A percentile compares a stretch with the other conserved stretches of the same genome.
phyloP scores from a whole-genome alignment of 2,113 vertebrate genomes.

The Panthera leo region DNA sequence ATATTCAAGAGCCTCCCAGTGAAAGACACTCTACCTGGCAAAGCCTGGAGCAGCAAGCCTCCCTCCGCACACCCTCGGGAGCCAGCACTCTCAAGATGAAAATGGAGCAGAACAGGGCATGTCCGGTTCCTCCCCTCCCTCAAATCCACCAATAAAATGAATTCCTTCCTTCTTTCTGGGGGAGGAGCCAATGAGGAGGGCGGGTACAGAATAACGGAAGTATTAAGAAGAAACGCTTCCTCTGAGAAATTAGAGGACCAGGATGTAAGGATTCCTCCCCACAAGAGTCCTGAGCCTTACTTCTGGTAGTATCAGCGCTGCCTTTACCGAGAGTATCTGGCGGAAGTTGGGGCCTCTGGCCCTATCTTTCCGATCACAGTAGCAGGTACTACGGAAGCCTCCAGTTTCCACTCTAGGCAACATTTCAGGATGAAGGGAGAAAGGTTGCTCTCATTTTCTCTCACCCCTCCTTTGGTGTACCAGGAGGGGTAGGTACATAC shows the following conservation, averaged over 20 bases:
- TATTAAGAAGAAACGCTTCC: not conserved
- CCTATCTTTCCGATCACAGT: not conserved
- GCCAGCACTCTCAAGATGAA: accelerated
- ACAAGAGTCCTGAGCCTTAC: not conserved
- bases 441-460: not conserved
- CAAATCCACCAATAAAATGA: not conserved
- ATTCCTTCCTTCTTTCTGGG: not conserved
- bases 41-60: accelerated
- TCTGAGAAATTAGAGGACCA: not conserved
- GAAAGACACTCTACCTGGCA: not conserved
- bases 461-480: not conserved
- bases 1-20: no score
- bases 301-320: not conserved
- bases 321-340: not conserved
- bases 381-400: accelerated
- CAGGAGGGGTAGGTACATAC: not conserved
- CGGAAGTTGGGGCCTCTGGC: not conserved
- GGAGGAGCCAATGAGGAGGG: not conserved
- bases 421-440: not conserved
- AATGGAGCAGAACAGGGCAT: not conserved
- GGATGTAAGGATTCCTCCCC: not conserved
- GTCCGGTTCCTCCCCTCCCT: not conserved
- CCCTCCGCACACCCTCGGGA: accelerated
- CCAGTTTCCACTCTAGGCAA: not conserved
- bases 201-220: not conserved